Conservation (phyloP, 1,140 invertebrate species). For the Calliphora vicina region DNA sequence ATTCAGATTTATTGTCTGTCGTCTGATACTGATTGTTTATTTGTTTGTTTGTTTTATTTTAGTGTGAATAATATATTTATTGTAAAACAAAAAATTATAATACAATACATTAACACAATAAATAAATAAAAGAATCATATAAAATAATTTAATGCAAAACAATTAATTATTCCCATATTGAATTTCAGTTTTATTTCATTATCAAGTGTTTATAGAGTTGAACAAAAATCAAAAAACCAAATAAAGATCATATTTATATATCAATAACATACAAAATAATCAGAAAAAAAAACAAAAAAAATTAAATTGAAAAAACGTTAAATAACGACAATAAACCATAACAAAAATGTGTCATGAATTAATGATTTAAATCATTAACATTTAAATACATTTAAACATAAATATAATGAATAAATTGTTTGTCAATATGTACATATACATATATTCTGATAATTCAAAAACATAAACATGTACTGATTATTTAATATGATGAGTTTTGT, state of each 20-base stretch:
- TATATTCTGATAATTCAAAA: background rate
- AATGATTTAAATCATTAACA: constrained; percentile 29
- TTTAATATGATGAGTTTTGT: background rate
- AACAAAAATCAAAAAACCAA: background rate
- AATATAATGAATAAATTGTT: background rate
- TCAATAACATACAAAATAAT: background rate
- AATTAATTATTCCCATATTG: constrained; percentile 10
- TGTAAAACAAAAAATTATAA: background rate
- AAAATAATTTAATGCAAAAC: background rate
- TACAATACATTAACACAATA: background rate
- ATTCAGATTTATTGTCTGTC: background rate
- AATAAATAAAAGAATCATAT: too few species aligned
- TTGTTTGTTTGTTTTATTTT: background rate
- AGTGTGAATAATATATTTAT: background rate
- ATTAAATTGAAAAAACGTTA: background rate
- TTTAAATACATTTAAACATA: constrained; percentile 7
- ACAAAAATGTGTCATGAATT: constrained; percentile 29
- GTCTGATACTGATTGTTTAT: background rate
- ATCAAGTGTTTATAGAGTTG: background rate
- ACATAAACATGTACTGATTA: background rate
- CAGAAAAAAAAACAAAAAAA: background rate
- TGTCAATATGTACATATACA: background rate
- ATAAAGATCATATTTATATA: background rate
- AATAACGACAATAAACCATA: constrained; percentile 26
- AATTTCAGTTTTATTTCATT: background rate